Evolutionary conservation across 2,113 vertebrate genomes (phyloP).

Genomic region (Emydocephalus ijimae): DNA sequence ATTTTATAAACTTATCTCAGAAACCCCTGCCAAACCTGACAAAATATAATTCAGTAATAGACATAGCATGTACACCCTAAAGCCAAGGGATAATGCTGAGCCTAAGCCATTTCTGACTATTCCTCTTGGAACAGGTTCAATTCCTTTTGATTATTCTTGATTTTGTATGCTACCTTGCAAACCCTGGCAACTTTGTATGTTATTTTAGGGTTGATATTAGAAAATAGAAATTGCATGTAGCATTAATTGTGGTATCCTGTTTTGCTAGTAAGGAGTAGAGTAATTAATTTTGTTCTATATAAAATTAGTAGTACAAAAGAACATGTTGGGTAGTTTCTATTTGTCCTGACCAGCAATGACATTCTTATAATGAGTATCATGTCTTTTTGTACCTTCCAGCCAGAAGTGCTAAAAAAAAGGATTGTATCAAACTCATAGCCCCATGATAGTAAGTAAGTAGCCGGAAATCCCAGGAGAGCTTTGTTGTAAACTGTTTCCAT

Average conservation of each 20-base stretch:
- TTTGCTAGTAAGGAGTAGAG: not conserved
- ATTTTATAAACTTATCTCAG: not conserved
- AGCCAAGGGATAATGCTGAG: not conserved
- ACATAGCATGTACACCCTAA: not conserved
- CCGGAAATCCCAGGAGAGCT: not conserved
- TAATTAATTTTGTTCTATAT: not conserved
- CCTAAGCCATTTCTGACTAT: not conserved
- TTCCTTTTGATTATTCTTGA: not conserved
- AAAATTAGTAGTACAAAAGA: not conserved
- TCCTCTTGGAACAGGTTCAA: not conserved
- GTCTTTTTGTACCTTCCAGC: not conserved
- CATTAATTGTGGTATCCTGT: not conserved
- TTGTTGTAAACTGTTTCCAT: not conserved
- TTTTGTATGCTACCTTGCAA: not conserved
- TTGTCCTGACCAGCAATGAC: not conserved
- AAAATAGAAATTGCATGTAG: not conserved
- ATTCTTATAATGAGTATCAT: not conserved
- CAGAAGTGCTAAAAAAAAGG: not conserved
- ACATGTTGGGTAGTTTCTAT: not conserved
- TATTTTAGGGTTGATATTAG: not conserved
- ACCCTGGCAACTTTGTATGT: not conserved
- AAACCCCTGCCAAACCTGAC: not conserved
- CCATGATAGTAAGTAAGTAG: not conserved
- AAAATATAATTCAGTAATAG: not conserved
- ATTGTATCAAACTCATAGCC: not conserved